These are phyloP conservation scores for Corythornis vintsioides DNA, from an alignment of 2,113 vertebrate species.

Conservation along the genomic window DNA sequence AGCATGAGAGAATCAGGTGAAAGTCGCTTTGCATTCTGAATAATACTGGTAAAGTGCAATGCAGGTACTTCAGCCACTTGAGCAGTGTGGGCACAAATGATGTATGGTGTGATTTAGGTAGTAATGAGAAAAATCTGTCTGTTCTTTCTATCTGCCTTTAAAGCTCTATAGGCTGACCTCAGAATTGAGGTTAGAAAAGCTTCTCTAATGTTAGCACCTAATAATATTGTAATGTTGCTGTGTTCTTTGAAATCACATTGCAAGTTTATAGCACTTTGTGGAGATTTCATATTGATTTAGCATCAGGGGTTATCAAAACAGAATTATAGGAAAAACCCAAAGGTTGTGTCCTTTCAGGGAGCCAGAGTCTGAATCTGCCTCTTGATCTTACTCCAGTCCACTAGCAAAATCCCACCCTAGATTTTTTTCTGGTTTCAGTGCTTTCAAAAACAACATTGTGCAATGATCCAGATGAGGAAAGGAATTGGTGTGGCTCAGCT, in stretches of 20 bases:
- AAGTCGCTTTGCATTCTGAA: slow-evolving; percentile 12
- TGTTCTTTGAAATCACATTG: background rate
- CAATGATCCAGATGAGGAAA: background rate
- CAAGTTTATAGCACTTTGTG: background rate
- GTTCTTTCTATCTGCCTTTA: background rate
- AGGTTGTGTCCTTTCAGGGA: background rate
- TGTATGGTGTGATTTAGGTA: background rate
- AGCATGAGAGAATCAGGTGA: background rate
- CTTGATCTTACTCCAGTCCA: background rate
- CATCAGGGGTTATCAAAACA: slow-evolving; percentile 24
- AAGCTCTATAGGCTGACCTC: background rate
- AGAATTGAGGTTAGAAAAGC: background rate
- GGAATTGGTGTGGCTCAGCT: background rate
- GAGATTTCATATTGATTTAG: slow-evolving; percentile 20
- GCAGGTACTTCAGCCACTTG: background rate
- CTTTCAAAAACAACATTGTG: background rate
- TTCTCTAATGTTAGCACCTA: background rate
- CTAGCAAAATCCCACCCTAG: background rate
- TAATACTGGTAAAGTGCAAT: background rate
- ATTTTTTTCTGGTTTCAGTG: background rate
- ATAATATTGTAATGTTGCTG: background rate
- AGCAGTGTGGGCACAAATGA: background rate
- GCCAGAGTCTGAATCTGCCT: background rate
- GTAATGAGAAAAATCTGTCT: background rate
- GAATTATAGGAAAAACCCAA: background rate